Conservation (phyloP, 2,888 invertebrate species). For the Lycia hirtaria region DNA sequence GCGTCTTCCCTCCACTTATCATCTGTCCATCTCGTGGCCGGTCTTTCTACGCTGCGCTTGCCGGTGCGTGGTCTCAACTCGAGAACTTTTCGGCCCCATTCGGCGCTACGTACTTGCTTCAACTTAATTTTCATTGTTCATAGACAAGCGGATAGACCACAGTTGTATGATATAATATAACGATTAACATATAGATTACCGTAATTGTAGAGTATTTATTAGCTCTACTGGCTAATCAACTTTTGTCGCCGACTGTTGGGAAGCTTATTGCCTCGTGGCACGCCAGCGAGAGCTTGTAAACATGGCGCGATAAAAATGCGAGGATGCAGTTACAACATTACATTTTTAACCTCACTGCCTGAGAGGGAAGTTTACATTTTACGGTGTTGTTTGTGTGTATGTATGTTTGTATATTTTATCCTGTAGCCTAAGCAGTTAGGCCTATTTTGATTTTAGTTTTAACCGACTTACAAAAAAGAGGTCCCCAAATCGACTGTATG, state of each 20-base stretch:
- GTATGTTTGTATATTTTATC: too few species aligned
- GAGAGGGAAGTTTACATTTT: neutral
- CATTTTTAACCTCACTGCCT: constrained; percentile 3
- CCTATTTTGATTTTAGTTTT: too few species aligned
- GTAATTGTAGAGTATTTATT: constrained; percentile 16
- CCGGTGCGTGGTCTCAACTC: too few species aligned
- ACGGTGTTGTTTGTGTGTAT: too few species aligned
- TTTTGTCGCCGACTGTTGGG: constrained; percentile 8
- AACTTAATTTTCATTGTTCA: neutral
- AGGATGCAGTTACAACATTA: constrained; percentile 7
- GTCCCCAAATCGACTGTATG: too few species aligned
- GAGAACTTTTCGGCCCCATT: too few species aligned
- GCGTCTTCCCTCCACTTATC: too few species aligned
- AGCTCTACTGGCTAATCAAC: constrained; percentile 12
- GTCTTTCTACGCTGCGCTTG: too few species aligned
- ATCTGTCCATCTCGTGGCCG: too few species aligned
- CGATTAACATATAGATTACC: constrained; percentile 14
- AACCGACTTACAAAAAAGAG: too few species aligned
- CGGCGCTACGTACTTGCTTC: too few species aligned
- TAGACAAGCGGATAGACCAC: neutral
- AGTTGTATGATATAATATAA: constrained; percentile 10
- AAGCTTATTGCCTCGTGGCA: constrained; percentile 48
- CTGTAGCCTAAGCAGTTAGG: too few species aligned
- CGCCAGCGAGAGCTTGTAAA: constrained; percentile 46
- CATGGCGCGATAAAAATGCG: constrained; percentile 26